Percentiles rank a stretch among this genome's conserved stretches.
Evolutionary conservation across 2,113 vertebrate genomes (phyloP).

Genomic region (Cheirogaleus medius): DNA sequence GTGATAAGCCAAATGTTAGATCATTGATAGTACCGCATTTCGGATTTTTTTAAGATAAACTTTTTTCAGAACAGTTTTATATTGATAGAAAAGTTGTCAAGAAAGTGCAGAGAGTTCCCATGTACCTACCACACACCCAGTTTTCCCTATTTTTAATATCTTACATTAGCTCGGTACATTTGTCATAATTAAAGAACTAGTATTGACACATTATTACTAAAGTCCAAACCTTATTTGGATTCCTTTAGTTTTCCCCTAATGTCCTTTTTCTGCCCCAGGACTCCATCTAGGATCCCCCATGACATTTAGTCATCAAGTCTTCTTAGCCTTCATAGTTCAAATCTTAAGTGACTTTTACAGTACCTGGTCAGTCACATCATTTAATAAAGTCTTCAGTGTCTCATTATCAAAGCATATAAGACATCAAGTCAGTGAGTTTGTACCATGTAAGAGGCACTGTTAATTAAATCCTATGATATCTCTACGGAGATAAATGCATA

Average conservation of each 20-base stretch:
- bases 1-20: background rate
- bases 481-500: background rate
- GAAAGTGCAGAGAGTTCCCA: background rate
- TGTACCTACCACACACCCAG: background rate
- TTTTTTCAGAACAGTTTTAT: background rate
- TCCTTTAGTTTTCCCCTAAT: background rate
- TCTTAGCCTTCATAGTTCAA: background rate
- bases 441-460: background rate
- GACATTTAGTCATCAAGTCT: background rate
- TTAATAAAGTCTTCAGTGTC: background rate
- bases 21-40: background rate
- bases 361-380: background rate
- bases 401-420: background rate
- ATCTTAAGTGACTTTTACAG: slow-evolving; percentile 8
- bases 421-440: background rate
- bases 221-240: background rate
- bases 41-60: background rate
- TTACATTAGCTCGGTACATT: background rate
- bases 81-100: background rate
- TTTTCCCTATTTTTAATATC: background rate
- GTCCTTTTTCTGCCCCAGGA: background rate
- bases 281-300: background rate
- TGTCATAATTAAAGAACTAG: background rate
- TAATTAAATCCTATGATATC: background rate
- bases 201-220: background rate